Evolutionary conservation across 2,113 vertebrate species (phyloP).

Genomic region (Glaucomys volans): DNA sequence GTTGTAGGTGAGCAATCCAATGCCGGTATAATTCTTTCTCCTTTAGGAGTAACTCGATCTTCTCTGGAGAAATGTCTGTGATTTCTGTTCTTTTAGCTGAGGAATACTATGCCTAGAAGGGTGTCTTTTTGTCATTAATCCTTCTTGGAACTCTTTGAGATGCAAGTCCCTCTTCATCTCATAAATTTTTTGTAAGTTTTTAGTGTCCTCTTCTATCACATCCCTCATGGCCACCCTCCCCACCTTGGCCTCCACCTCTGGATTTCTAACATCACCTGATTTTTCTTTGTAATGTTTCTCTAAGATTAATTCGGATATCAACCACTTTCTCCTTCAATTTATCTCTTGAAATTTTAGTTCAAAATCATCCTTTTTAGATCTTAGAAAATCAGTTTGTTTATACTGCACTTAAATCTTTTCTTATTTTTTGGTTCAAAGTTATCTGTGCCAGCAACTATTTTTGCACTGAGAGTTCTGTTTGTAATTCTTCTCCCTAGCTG

Average conservation of each 20-base stretch:
- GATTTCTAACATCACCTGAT: neutral
- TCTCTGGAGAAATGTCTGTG: neutral
- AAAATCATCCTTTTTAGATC: constrained; percentile 1
- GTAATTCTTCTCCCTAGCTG: neutral
- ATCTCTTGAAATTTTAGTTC: constrained; percentile 25
- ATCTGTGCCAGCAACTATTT: constrained; percentile 29
- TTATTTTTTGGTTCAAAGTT: neutral
- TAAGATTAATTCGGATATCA: constrained; percentile 29
- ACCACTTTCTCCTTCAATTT: neutral
- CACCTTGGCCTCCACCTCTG: neutral
- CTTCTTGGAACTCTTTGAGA: neutral
- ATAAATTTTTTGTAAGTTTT: neutral
- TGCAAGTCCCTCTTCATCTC: neutral
- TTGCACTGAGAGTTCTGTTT: neutral
- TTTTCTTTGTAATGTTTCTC: constrained; percentile 26
- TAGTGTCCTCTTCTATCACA: neutral
- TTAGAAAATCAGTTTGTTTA: neutral
- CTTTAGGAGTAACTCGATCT: neutral
- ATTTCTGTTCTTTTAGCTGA: neutral
- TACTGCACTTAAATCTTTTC: neutral
- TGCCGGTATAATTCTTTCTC: neutral
- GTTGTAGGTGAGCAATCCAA: neutral
- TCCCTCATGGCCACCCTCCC: neutral
- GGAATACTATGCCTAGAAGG: neutral
- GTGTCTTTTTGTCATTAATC: neutral